Evolutionary conservation across 2,888 invertebrate species (phyloP).

Genomic region (Tipula lateralis): DNA sequence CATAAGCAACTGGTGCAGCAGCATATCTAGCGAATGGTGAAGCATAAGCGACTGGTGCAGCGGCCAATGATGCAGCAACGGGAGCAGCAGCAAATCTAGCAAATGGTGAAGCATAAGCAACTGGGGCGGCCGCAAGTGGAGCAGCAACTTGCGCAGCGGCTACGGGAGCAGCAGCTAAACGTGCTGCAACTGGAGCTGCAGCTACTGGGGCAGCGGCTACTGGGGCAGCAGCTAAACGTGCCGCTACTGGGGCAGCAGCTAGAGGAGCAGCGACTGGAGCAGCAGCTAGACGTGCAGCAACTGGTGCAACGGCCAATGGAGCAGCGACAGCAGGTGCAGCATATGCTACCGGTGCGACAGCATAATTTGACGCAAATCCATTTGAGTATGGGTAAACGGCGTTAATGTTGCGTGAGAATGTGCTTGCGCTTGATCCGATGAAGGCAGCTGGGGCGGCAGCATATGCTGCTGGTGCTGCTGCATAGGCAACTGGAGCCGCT

Average conservation of each 20-base stretch:
- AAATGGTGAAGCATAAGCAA: neutral
- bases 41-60: conserved; percentile 31
- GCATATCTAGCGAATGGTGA: neutral
- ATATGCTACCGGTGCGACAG: neutral
- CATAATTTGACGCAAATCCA: neutral
- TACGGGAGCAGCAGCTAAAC: neutral
- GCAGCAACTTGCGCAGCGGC: neutral
- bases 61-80: neutral
- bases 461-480: neutral
- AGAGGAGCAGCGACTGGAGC: neutral
- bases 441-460: conserved; percentile 6
- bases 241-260: neutral
- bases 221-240: neutral
- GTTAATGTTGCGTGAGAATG: neutral
- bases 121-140: neutral
- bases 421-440: neutral
- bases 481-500: conserved; percentile 12
- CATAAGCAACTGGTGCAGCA: neutral
- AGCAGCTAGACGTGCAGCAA: neutral
- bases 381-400: neutral
- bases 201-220: neutral
- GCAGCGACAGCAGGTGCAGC: neutral
- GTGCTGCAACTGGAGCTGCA: neutral
- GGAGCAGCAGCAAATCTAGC: neutral
- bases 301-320: neutral